phyloP scores from a whole-genome alignment of 2,888 invertebrate species.

The Scaptomyza cyrtandrae region DNA sequence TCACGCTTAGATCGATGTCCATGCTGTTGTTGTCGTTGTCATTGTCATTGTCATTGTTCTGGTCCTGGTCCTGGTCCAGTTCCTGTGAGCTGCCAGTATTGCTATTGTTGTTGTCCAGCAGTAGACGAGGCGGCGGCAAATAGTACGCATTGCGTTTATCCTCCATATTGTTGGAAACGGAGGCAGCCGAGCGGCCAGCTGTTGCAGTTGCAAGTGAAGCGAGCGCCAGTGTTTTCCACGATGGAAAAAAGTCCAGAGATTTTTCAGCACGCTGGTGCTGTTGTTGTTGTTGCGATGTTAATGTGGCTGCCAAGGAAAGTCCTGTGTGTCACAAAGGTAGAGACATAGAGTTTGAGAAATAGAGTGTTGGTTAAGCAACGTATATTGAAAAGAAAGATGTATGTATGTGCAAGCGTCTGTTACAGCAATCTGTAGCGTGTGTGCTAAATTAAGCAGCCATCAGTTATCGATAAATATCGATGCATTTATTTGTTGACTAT shows the following conservation, averaged over 20 bases:
- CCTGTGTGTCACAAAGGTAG: conserved; percentile 47
- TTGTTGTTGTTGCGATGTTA: conserved; percentile 17
- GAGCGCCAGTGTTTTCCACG: conserved; percentile 82
- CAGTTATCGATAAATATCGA: conserved; percentile 20
- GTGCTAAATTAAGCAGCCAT: conserved; percentile 20
- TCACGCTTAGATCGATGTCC: conserved; percentile 60
- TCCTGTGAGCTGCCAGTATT: conserved; percentile 43
- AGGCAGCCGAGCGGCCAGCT: conserved; percentile 28
- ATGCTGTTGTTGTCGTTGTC: conserved; percentile 43
- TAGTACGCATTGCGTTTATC: conserved; percentile 67
- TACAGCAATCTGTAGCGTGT: conserved; percentile 54
- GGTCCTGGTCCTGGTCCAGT: conserved; percentile 33
- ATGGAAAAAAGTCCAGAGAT: conserved; percentile 80
- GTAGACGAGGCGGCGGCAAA: conserved; percentile 74
- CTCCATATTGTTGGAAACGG: conserved; percentile 16
- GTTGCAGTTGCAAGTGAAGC: conserved; percentile 77
- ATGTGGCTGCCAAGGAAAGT: conserved; percentile 45
- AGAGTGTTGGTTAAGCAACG: conserved; percentile 11
- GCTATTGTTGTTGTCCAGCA: conserved; percentile 54
- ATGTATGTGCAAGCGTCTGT: not conserved
- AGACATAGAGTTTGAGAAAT: conserved; percentile 1
- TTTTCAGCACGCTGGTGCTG: conserved; percentile 70
- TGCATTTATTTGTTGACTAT: not conserved
- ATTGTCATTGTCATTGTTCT: conserved; percentile 28
- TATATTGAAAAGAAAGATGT: not conserved